These are phyloP conservation scores for Beroe ovata DNA, from an alignment of 37 sponge, comb jelly and placozoan genomes.

Conservation along the genomic window DNA sequence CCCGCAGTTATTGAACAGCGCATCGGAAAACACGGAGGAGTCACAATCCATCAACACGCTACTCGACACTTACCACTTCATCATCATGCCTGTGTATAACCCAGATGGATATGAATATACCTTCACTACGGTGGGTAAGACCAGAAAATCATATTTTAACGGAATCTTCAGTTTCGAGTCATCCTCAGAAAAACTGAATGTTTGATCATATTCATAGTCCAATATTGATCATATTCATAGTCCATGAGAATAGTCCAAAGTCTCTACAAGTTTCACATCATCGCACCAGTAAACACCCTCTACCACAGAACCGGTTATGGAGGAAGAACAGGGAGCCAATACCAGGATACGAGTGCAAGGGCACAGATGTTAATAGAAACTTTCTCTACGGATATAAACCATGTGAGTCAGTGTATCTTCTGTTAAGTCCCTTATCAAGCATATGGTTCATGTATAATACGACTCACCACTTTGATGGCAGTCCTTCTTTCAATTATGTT, in stretches of 20 bases:
- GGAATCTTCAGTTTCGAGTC: too few relatives aligned
- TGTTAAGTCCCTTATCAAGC: too few relatives aligned
- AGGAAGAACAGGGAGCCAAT: conserved; percentile 55
- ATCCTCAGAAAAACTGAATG: too few relatives aligned
- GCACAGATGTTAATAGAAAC: conserved; percentile 33
- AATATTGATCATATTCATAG: too few relatives aligned
- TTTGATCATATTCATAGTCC: too few relatives aligned
- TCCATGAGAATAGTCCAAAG: too few relatives aligned
- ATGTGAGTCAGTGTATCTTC: conserved; percentile 13
- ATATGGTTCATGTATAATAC: too few relatives aligned
- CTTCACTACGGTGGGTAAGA: background rate
- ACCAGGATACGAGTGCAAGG: background rate
- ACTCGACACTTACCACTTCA: conserved; percentile 39
- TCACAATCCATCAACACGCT: background rate
- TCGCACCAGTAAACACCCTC: background rate
- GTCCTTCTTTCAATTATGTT: too few relatives aligned
- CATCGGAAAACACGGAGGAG: background rate
- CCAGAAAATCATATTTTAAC: too few relatives aligned
- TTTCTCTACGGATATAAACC: conserved; percentile 32
- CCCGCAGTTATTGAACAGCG: background rate
- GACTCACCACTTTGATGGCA: too few relatives aligned
- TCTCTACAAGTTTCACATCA: background rate
- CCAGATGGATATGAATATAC: conserved; percentile 63
- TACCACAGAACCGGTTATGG: conserved; percentile 28
- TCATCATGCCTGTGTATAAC: conserved; percentile 38